Base-by-base conservation (phyloP, 2,888 invertebrate species). In the Platynereis dumerilii region DNA sequence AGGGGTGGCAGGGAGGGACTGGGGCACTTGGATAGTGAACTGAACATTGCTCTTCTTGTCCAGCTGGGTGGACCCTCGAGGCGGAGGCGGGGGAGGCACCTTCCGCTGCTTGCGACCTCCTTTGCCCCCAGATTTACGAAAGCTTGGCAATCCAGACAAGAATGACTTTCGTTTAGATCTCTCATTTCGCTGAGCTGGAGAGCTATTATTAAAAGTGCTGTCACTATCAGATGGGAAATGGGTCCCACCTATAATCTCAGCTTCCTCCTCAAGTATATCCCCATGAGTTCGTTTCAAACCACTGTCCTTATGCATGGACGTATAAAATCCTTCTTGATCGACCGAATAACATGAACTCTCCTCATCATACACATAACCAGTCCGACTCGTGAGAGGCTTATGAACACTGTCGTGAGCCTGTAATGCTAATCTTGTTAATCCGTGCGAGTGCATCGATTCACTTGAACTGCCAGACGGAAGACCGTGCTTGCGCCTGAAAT, bases 291-390 rank as follows among this genome's bases (percentile, higher is more conserved):
- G 74, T 56, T 75, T 74, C 66, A 97, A 84, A 0, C 96, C 96
- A 64, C 94, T 94, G 84, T 97, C 96, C 88, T 94, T 91, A 84
- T 97, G 96, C 87, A 97, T 97, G 24, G 96, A 96, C 0, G 97
- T 97, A 83, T 95, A 97, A 84, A 96, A 97, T 7, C 97, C 97
- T 85, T 97, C 97, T 1, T 95, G 95, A 80, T 97, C 97, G 80
- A 96, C 93, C 1, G 96, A 96, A 83, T 94, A 96, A 66, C 94
- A 92, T 0, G 94, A 94, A 74, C 92, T 77, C 29, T 74, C 78
- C 24, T 79, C 81, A 55, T 80, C 80, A 17, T 73, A 73, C 34
- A 45, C 24, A 34, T 34, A 34, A 7, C 55, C 39, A 3, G 39
- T 10, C 45, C 56, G 39, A 39, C 29, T 45, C 28, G 54, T 24